Percentiles rank a stretch among this genome's conserved stretches.
phyloP scores from a whole-genome alignment of 2,888 invertebrate species.

The Hirtodrosophila alboralis region DNA sequence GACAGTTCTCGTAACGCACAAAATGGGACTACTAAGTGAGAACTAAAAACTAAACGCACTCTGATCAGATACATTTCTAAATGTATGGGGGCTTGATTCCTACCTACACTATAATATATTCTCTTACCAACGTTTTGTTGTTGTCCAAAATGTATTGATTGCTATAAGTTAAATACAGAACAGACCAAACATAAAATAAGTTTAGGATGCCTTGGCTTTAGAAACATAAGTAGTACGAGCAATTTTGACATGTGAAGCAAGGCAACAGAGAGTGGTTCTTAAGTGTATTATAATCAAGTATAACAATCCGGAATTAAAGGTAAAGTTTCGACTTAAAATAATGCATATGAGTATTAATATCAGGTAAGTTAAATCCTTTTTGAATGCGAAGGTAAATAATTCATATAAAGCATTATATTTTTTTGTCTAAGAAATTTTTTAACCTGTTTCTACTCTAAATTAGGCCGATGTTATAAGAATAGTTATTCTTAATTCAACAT shows the following conservation, averaged over 20 bases:
- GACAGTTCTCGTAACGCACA: slow-evolving; percentile 58
- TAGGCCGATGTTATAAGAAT: too few relatives aligned
- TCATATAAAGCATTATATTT: too few relatives aligned
- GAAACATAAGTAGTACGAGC: neutral
- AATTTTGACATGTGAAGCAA: slow-evolving; percentile 32
- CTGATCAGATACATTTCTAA: slow-evolving; percentile 7
- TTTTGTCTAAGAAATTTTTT: too few relatives aligned
- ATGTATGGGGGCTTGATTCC: neutral
- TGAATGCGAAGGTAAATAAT: too few relatives aligned
- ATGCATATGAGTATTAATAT: too few relatives aligned
- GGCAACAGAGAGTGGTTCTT: slow-evolving; percentile 3
- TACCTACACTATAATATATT: neutral
- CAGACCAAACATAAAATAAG: slow-evolving; percentile 6
- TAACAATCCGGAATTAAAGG: too few relatives aligned
- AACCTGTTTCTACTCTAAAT: too few relatives aligned
- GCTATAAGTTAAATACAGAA: slow-evolving; percentile 10
- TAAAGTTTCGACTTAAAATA: too few relatives aligned
- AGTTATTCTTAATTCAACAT: too few relatives aligned
- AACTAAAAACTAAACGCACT: slow-evolving; percentile 30
- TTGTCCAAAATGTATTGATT: slow-evolving; percentile 6
- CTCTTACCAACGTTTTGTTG: slow-evolving; percentile 5
- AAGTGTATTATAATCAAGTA: too few relatives aligned
- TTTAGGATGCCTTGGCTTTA: slow-evolving; percentile 28
- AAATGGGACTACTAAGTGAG: slow-evolving; percentile 58
- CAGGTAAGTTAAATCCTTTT: too few relatives aligned